These are phyloP conservation scores for Saccostrea cuccullata DNA, from an alignment of 1,140 invertebrate genomes.

Conservation along the genomic window DNA sequence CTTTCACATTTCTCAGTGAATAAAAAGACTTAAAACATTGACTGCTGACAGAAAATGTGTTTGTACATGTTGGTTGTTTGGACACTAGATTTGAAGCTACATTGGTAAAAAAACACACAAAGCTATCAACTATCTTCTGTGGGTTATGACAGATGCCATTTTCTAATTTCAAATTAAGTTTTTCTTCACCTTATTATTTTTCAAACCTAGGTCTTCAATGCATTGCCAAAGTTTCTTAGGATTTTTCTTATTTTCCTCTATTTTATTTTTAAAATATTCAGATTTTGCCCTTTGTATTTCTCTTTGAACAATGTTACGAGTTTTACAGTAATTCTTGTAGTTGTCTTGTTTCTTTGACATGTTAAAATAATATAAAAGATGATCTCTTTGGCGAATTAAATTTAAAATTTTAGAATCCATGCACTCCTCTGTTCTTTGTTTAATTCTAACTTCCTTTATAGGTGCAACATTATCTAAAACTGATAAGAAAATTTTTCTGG, in stretches of 20 bases:
- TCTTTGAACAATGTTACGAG: too few relatives aligned
- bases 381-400: not conserved
- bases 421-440: not conserved
- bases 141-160: not conserved
- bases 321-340: too few relatives aligned
- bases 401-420: not conserved
- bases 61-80: not conserved
- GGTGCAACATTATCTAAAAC: constrained; percentile 45
- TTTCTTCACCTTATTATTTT: not conserved
- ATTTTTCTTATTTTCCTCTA: too few relatives aligned
- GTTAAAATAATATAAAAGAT: not conserved
- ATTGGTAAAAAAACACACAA: not conserved
- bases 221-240: too few relatives aligned
- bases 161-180: constrained; percentile 9
- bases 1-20: not conserved
- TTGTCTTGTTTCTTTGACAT: not conserved
- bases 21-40: constrained; percentile 4
- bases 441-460: not conserved
- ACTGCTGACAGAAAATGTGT: not conserved
- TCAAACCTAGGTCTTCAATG: too few relatives aligned
- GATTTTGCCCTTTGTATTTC: too few relatives aligned
- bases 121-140: too few relatives aligned
- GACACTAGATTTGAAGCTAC: constrained; percentile 12
- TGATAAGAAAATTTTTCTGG: constrained; percentile 42
- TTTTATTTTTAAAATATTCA: too few relatives aligned